phyloP scores from a whole-genome alignment of 2,113 vertebrate species.

The Regulus satrapa region DNA sequence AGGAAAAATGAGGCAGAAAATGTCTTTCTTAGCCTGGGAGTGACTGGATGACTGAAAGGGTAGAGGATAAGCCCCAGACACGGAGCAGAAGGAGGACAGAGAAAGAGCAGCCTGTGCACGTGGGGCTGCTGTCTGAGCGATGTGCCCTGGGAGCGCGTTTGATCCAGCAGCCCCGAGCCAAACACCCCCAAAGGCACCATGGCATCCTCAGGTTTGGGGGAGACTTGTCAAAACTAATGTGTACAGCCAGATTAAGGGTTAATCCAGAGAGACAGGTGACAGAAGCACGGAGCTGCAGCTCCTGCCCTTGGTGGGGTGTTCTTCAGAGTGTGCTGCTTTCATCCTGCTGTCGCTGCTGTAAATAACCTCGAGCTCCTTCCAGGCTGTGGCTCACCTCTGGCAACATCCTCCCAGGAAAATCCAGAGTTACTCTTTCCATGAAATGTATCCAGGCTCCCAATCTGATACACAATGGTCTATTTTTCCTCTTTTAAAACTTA shows the following conservation, averaged over 20 bases:
- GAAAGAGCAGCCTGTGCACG: neutral
- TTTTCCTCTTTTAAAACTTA: neutral
- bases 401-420: neutral
- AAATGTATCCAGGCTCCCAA: accelerated
- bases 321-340: neutral
- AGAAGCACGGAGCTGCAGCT: neutral
- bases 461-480: accelerated
- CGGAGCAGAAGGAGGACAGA: neutral
- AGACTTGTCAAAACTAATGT: accelerated
- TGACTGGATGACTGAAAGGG: neutral
- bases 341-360: neutral
- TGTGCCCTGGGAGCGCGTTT: neutral
- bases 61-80: neutral
- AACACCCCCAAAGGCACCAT: accelerated
- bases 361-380: neutral
- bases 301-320: neutral
- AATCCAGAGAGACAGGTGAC: neutral
- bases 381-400: neutral
- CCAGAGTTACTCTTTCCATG: neutral
- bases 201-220: neutral
- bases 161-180: neutral
- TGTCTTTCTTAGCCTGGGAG: neutral
- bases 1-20: neutral
- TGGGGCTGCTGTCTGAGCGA: accelerated
- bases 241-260: neutral